Evolutionary conservation across 92 coral and sea anemone species (phyloP).

Genomic region (Porites divaricata): DNA sequence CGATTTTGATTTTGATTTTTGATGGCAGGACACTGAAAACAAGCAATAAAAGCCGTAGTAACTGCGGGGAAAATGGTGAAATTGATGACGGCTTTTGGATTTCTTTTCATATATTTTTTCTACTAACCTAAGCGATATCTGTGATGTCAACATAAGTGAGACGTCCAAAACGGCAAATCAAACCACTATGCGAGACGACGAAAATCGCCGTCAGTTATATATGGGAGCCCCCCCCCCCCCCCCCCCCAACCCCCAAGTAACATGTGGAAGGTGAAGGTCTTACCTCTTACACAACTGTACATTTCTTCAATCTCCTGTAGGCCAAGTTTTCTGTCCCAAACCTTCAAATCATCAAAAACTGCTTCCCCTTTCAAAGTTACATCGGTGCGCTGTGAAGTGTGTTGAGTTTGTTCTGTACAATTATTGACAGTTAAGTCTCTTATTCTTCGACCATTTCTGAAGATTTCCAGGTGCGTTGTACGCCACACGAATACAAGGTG

Average conservation of each 20-base stretch:
- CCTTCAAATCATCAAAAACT: conserved; percentile 50
- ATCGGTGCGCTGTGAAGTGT: background rate
- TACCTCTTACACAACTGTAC: conserved; percentile 28
- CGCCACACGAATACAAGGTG: conserved; percentile 31
- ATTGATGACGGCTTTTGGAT: too few species aligned
- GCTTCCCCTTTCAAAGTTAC: conserved; percentile 35
- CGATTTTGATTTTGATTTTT: too few species aligned
- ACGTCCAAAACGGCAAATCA: too few species aligned
- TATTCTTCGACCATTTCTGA: conserved; percentile 7
- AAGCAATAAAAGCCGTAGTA: too few species aligned
- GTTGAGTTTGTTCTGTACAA: background rate
- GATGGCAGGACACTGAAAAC: too few species aligned
- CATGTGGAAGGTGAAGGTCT: background rate
- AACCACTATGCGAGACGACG: too few species aligned
- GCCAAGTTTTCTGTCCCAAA: conserved; percentile 23
- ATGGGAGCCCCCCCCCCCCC: background rate
- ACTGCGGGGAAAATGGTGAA: too few species aligned
- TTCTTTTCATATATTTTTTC: too few species aligned
- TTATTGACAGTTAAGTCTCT: background rate
- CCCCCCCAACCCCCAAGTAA: background rate
- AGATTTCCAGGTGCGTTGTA: conserved; percentile 2
- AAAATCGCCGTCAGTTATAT: too few species aligned
- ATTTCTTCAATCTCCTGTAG: conserved; percentile 25
- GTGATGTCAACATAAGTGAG: too few species aligned
- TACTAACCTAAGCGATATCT: too few species aligned